These are phyloP conservation scores for Hydrocynus forskahlii DNA, from an alignment of 2,797 vertebrate genomes.

Conservation along the genomic window DNA sequence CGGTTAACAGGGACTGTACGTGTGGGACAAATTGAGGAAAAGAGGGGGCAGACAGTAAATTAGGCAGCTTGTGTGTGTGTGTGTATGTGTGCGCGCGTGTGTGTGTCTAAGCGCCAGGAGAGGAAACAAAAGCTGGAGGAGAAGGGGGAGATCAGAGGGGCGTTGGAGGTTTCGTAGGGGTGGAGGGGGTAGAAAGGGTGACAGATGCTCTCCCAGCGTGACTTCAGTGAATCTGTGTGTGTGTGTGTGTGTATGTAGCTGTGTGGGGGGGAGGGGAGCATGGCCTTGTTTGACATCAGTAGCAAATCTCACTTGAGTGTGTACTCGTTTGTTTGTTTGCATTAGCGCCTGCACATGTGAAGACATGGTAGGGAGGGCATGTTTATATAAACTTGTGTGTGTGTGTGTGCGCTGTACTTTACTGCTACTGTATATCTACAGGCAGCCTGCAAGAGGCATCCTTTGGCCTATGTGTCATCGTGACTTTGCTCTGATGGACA, in stretches of 20 bases:
- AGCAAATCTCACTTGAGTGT: conserved; percentile 42
- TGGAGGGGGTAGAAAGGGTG: conserved; percentile 53
- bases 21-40: conserved; percentile 50
- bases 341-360: conserved; percentile 8
- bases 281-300: conserved; percentile 47
- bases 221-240: conserved; percentile 62
- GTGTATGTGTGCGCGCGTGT: conserved; percentile 28
- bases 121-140: conserved; percentile 49
- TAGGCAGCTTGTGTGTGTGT: conserved; percentile 35
- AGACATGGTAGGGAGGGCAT: conserved; percentile 18
- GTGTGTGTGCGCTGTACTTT: background rate
- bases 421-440: conserved; percentile 15
- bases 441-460: background rate
- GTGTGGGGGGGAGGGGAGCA: conserved; percentile 1
- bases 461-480: background rate
- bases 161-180: conserved; percentile 30
- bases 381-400: background rate
- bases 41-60: conserved; percentile 40
- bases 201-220: conserved; percentile 66
- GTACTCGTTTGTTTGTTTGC: conserved; percentile 49
- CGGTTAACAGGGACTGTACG: conserved; percentile 20
- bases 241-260: conserved; percentile 1
- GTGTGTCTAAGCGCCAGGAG: conserved; percentile 12
- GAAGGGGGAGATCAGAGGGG: conserved; percentile 51
- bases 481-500: background rate